Evolutionary conservation across 2,888 invertebrate species (phyloP).

Genomic region (Caenorhabditis doughertyi): DNA sequence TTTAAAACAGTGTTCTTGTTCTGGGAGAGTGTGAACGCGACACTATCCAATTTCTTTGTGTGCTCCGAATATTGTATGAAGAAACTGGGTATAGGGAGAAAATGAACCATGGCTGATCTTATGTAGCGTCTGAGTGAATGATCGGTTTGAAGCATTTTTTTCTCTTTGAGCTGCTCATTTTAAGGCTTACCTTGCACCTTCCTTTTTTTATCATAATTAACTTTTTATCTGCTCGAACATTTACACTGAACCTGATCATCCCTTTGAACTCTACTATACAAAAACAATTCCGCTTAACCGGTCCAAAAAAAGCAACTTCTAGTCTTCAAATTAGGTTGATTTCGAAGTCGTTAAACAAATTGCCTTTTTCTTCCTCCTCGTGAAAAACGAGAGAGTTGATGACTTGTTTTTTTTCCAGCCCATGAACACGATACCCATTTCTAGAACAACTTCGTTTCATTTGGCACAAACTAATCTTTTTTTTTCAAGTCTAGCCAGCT

Average conservation of each 20-base stretch:
- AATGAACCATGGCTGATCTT: slow-evolving; percentile 14
- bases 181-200: no score
- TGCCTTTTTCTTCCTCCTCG: slow-evolving; percentile 4
- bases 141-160: no score
- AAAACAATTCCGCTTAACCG: background rate
- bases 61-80: no score
- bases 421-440: slow-evolving; percentile 1
- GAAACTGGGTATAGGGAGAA: no score
- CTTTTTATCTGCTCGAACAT: no score
- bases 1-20: slow-evolving; percentile 13
- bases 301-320: background rate
- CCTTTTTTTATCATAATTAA: no score
- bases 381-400: slow-evolving; percentile 2
- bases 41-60: slow-evolving; percentile 36
- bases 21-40: slow-evolving; percentile 28
- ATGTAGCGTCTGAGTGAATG: background rate
- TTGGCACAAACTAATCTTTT: background rate
- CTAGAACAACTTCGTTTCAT: slow-evolving; percentile 1
- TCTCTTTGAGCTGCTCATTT: slow-evolving; percentile 16
- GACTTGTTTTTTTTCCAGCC: slow-evolving; percentile 19
- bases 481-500: background rate
- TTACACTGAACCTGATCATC: no score
- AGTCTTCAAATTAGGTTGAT: slow-evolving; percentile 12
- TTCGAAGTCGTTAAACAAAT: slow-evolving; percentile 14
- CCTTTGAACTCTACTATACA: background rate